A percentile compares a stretch with the other conserved stretches of the same genome.
Evolutionary conservation across 2,888 invertebrate genomes (phyloP).

Genomic region (Penaeus monodon): DNA sequence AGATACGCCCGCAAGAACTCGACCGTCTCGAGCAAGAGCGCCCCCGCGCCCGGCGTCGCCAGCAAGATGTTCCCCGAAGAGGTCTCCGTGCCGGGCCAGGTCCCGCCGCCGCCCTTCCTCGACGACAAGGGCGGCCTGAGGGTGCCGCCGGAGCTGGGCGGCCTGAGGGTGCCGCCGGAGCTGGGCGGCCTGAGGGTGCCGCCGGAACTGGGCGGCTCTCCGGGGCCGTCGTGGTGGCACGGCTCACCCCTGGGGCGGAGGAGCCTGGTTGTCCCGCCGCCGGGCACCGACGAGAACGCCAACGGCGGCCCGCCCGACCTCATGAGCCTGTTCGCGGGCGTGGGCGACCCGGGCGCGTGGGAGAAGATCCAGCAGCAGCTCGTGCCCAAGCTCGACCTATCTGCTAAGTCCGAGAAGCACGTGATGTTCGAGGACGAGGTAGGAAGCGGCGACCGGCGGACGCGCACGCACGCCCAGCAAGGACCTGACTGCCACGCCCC

Average conservation of each 20-base stretch:
- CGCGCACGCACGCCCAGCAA: no score
- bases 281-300: background rate
- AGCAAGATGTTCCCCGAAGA: background rate
- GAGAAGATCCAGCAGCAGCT: constrained; percentile 10
- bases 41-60: constrained; percentile 23
- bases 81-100: constrained; percentile 39
- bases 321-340: constrained; percentile 25
- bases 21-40: constrained; percentile 32
- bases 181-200: constrained; percentile 3
- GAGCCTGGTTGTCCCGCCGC: constrained; percentile 15
- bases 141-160: background rate
- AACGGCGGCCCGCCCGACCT: constrained; percentile 10
- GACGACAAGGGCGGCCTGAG: background rate
- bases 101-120: constrained; percentile 25
- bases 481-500: background rate
- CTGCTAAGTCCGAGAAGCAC: constrained; percentile 10
- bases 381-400: constrained; percentile 22
- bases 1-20: constrained; percentile 34
- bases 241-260: constrained; percentile 45
- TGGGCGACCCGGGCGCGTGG: constrained; percentile 17
- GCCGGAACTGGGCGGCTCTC: background rate
- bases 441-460: constrained; percentile 20
- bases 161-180: constrained; percentile 3
- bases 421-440: constrained; percentile 35
- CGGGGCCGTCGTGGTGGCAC: constrained; percentile 50